These are phyloP conservation scores for Thalpophila matura DNA, from an alignment of 2,888 invertebrate genomes.

Conservation along the genomic window DNA sequence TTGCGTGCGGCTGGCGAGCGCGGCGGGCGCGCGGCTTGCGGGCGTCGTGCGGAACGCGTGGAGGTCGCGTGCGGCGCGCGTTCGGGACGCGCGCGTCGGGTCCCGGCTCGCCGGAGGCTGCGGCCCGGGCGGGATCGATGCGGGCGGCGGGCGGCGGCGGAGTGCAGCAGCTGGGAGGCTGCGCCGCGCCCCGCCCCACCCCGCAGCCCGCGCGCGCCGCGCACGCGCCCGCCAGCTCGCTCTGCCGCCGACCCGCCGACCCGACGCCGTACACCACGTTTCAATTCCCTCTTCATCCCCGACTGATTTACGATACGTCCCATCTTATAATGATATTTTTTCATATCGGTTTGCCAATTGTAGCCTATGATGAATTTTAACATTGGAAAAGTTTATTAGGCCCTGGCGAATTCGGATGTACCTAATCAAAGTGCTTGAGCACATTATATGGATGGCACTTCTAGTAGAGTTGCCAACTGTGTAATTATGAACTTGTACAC, in stretches of 20 bases:
- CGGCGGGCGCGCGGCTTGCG: conserved; percentile 72
- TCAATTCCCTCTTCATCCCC: conserved; percentile 82
- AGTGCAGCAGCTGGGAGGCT: conserved; percentile 86
- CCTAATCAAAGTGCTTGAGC: conserved; percentile 16
- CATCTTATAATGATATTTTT: conserved; percentile 69
- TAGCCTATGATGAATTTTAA: conserved; percentile 52
- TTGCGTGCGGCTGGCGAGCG: conserved; percentile 72
- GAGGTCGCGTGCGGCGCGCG: conserved; percentile 77
- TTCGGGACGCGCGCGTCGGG: conserved; percentile 78
- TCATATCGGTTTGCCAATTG: conserved; percentile 51
- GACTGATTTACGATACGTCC: conserved; percentile 83
- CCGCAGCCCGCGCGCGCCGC: conserved; percentile 63
- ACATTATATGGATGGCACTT: conserved; percentile 21
- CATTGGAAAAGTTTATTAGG: conserved; percentile 28
- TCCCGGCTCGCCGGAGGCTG: conserved; percentile 79
- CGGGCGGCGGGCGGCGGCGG: conserved; percentile 90
- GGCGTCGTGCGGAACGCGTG: conserved; percentile 76
- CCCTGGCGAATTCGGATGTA: conserved; percentile 20
- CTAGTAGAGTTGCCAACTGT: conserved; percentile 30
- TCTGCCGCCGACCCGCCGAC: conserved; percentile 61
- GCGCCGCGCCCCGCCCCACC: conserved; percentile 82
- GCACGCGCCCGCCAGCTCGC: conserved; percentile 68
- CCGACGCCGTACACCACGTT: conserved; percentile 74
- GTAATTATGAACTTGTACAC: conserved; percentile 8
- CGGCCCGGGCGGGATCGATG: conserved; percentile 88